Conservation (phyloP, 53 echinoderm and acorn worm species). For the Holothuria scabra region DNA sequence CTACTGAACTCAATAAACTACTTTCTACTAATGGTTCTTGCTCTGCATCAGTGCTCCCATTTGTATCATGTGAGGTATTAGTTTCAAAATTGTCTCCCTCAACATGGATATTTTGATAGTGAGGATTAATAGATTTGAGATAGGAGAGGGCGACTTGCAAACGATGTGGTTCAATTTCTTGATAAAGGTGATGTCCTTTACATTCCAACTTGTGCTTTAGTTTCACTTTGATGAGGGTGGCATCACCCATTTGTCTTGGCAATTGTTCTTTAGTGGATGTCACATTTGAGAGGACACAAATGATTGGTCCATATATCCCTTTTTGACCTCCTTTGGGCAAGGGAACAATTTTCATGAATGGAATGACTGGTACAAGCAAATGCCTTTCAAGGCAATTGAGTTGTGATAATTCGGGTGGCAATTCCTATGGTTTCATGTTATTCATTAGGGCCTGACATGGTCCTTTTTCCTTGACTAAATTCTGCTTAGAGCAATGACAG, state of each 20-base stretch:
- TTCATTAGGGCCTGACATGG: slow-evolving; percentile 45
- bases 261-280: slow-evolving; percentile 30
- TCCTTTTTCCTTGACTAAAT: not conserved
- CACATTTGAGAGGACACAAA: slow-evolving; percentile 61
- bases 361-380: slow-evolving; percentile 58
- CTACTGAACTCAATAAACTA: no score
- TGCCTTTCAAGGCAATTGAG: no score
- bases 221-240: slow-evolving; percentile 64
- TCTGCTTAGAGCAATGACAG: not conserved
- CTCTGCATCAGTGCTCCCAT: not conserved
- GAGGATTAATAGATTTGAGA: slow-evolving; percentile 52
- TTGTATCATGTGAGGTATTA: not conserved
- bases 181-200: slow-evolving; percentile 65
- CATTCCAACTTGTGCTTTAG: slow-evolving; percentile 68
- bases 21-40: no score
- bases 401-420: slow-evolving; percentile 39
- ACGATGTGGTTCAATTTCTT: slow-evolving; percentile 62
- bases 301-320: slow-evolving; percentile 61
- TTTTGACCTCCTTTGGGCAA: slow-evolving; percentile 63
- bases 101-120: slow-evolving; percentile 11
- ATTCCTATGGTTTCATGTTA: slow-evolving; percentile 24
- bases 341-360: slow-evolving; percentile 61
- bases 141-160: slow-evolving; percentile 50
- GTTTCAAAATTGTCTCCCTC: not conserved
- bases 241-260: slow-evolving; percentile 46